Evolutionary conservation across 2,797 vertebrate genomes (phyloP).

Genomic region (Pogoniulus pusillus): DNA sequence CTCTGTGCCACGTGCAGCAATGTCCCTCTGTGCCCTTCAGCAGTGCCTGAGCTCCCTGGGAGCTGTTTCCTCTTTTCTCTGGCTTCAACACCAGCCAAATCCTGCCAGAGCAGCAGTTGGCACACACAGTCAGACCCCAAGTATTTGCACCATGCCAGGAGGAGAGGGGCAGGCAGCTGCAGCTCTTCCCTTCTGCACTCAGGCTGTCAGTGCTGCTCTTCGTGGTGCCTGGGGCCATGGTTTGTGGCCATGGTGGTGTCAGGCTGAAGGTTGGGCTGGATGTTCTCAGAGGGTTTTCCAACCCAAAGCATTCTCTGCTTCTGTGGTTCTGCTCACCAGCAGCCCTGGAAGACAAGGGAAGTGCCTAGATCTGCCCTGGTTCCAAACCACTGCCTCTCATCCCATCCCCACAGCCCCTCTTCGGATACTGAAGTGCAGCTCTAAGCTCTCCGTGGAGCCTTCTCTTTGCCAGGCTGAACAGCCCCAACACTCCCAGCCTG

Average conservation of each 20-base stretch:
- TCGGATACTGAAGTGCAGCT: too few relatives aligned
- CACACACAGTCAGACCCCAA: neutral
- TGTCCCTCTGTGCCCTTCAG: neutral
- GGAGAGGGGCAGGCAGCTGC: neutral
- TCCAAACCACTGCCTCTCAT: too few relatives aligned
- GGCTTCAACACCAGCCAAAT: neutral
- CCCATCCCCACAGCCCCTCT: too few relatives aligned
- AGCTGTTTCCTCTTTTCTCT: neutral
- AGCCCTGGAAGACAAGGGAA: neutral
- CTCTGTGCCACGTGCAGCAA: neutral
- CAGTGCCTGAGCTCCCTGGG: neutral
- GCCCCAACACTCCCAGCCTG: too few relatives aligned
- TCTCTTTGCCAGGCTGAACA: too few relatives aligned
- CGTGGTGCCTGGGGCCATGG: too few relatives aligned
- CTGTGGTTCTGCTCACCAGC: neutral
- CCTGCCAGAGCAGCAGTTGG: neutral
- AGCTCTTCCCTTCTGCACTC: neutral
- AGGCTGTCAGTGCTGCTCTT: neutral
- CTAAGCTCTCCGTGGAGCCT: too few relatives aligned
- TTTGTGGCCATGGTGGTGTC: too few relatives aligned
- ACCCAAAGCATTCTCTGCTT: too few relatives aligned
- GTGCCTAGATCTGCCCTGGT: too few relatives aligned
- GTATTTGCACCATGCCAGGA: neutral
- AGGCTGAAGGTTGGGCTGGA: too few relatives aligned
- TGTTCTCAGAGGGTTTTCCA: too few relatives aligned